These are phyloP conservation scores for Microtus pennsylvanicus DNA, from an alignment of 2,113 vertebrate species.

Conservation along the genomic window DNA sequence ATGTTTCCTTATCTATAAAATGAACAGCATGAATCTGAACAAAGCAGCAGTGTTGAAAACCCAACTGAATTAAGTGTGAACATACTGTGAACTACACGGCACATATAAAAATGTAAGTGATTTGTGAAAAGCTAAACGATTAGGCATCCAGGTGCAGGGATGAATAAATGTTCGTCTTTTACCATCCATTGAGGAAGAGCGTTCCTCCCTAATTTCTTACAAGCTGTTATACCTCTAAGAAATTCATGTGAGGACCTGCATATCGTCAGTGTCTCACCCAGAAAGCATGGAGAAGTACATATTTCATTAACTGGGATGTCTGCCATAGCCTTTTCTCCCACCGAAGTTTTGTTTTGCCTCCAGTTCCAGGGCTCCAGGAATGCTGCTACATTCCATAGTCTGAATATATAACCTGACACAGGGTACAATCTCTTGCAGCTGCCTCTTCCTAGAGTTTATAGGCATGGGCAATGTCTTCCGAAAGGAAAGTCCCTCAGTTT, in stretches of 20 bases:
- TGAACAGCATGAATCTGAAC: neutral
- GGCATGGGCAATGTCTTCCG: neutral
- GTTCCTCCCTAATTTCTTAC: neutral
- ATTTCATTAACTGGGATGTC: neutral
- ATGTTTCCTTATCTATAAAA: neutral
- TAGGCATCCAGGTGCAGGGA: neutral
- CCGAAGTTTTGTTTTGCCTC: neutral
- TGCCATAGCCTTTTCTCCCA: neutral
- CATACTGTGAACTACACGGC: neutral
- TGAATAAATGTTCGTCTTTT: neutral
- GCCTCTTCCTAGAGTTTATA: neutral
- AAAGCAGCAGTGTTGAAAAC: neutral
- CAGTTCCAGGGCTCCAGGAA: neutral
- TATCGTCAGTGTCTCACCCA: neutral
- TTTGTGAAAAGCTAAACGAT: neutral
- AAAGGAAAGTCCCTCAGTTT: neutral
- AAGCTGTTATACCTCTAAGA: neutral
- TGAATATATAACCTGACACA: neutral
- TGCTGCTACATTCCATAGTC: neutral
- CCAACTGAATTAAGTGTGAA: neutral
- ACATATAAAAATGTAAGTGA: neutral
- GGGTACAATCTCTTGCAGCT: neutral
- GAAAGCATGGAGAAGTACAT: neutral
- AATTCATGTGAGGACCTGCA: neutral
- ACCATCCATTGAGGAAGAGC: neutral